A percentile compares a stretch with the other conserved stretches of the same genome.
Conservation (phyloP, 2,113 vertebrate genomes). For the Piaya cayana region DNA sequence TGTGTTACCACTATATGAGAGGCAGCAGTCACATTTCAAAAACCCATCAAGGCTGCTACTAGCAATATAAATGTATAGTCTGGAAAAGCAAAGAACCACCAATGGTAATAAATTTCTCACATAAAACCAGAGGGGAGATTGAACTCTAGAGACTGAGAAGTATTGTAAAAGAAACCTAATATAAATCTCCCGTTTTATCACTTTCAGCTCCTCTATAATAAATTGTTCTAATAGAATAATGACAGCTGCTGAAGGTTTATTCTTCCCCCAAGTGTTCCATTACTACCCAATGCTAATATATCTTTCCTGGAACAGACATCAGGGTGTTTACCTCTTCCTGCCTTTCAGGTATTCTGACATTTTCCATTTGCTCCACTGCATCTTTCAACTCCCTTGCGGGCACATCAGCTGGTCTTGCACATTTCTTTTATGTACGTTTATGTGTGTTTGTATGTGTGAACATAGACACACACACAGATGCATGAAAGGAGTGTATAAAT, state of each 20-base stretch:
- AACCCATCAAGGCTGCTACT: background rate
- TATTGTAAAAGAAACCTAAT: background rate
- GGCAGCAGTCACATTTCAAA: background rate
- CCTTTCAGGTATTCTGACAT: background rate
- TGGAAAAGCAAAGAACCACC: background rate
- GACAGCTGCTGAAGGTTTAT: background rate
- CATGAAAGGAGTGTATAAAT: background rate
- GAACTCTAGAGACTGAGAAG: background rate
- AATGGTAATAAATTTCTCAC: background rate
- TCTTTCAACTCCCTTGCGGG: background rate
- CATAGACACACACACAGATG: rapidly evolving
- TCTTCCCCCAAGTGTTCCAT: background rate
- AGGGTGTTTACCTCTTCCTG: background rate
- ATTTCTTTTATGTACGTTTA: background rate
- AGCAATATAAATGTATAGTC: background rate
- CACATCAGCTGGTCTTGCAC: background rate
- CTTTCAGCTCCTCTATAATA: background rate
- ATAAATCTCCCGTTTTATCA: background rate
- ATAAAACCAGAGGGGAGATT: background rate
- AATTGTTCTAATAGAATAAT: background rate
- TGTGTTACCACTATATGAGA: background rate
- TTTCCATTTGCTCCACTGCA: background rate
- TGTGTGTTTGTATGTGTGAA: background rate
- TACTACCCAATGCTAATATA: background rate
- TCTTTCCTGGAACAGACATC: background rate